Base-by-base conservation (phyloP, 2,113 vertebrate species). In the Pluvialis apricaria region DNA sequence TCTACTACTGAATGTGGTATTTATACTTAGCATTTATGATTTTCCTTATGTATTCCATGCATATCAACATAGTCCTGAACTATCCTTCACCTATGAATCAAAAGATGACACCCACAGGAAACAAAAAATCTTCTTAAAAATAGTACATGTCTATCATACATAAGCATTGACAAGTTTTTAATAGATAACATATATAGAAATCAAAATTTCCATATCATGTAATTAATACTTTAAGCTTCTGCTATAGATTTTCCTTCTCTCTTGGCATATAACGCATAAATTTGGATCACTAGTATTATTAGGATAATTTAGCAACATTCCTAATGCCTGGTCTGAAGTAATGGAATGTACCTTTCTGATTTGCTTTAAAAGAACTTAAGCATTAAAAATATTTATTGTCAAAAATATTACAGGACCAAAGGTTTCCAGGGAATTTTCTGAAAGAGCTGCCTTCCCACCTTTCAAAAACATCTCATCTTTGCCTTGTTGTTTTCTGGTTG, bases 401-500 rank as follows among this genome's bases (percentile, higher is more conserved):
- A 94, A 94, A 52, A 94, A 66, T 34, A 93, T 55, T 92, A 68
- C 51, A 95, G 82, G 88, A 78, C 72, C 73, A 68, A 86, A 89
- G 80, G 82, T 95, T 96, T 97, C 96, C 96, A 71, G 95, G 97
- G 96, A 97, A 97, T 92, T 95, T 88, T 81, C 82, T 21, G 6
- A 81, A 94, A 94, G 62, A 92, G 86, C 85, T 93, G 96, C 96
- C 96, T 98, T 70, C 38, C 93, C 62, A 96, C 96, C 97, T 98
- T 98, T 97, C 97, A 92, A 88, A 98, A 98, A 64, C 97, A 95
- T 97, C 98, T 98, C 97, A 85, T 98, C 97, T 97, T 91, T n/a
- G 97, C 95, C 97, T 97, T 92, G 96, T 97, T 98, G 93, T 97
- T 98, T 97, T 93, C 96, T 62, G 94, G 90, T 96, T 92, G 70